Conservation (phyloP, 23 tunicate species). For the Styela plicata region DNA sequence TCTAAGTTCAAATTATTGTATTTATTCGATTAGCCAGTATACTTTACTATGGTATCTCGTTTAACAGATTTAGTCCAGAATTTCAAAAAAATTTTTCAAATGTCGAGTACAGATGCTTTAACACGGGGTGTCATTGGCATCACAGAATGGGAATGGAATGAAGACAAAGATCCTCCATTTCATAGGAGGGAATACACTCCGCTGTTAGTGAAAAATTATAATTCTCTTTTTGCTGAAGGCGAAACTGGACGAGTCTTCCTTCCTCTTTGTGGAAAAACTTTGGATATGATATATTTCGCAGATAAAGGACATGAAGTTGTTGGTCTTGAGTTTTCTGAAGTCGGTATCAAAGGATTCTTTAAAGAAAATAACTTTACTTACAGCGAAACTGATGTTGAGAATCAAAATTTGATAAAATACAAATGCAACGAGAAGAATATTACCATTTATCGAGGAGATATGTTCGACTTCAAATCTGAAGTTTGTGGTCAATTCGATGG, state of each 20-base stretch:
- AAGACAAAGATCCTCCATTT: slow-evolving; percentile 22
- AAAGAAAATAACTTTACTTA: slow-evolving; percentile 10
- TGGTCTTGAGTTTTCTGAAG: slow-evolving; percentile 68
- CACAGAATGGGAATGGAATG: slow-evolving; percentile 4
- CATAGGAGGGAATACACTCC: not conserved
- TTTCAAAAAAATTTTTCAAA: too few species aligned
- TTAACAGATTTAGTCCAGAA: too few species aligned
- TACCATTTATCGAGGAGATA: slow-evolving; percentile 70
- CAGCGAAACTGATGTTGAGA: not conserved
- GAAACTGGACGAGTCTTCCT: slow-evolving; percentile 35
- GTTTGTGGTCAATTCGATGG: slow-evolving; percentile 62
- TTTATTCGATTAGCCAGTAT: too few species aligned
- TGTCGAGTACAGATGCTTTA: not conserved
- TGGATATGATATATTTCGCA: slow-evolving; percentile 59
- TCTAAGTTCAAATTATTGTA: too few species aligned
- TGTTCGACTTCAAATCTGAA: slow-evolving; percentile 33
- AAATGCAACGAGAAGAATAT: slow-evolving; percentile 39
- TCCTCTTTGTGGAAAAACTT: slow-evolving; percentile 85
- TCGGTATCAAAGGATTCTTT: slow-evolving; percentile 24
- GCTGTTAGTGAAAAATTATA: not conserved
- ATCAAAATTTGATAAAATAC: slow-evolving; percentile 19
- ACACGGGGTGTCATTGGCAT: not conserved
- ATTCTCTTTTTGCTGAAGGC: not conserved
- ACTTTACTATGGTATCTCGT: too few species aligned
- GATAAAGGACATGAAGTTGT: slow-evolving; percentile 74